Percentiles rank a stretch among this genome's conserved stretches.
Conservation (phyloP, 2,113 vertebrate species). For the Leptocoma aspasia region DNA sequence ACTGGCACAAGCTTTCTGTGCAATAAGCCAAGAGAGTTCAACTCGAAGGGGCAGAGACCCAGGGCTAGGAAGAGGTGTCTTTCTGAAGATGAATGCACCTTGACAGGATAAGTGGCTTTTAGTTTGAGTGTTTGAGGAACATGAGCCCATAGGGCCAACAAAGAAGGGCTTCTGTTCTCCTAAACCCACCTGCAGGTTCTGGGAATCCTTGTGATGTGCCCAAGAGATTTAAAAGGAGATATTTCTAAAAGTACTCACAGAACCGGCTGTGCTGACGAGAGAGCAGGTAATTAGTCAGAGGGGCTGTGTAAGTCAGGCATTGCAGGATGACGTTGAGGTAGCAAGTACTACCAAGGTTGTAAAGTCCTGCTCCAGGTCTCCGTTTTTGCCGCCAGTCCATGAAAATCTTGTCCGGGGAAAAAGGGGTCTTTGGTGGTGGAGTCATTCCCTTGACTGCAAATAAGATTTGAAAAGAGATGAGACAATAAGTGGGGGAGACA, state of each 20-base stretch:
- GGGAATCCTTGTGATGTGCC: background rate
- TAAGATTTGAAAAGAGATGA: background rate
- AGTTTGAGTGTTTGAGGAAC: background rate
- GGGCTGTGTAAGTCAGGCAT: slow-evolving; percentile 88
- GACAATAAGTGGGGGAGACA: background rate
- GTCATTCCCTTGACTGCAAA: slow-evolving; percentile 79
- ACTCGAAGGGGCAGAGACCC: background rate
- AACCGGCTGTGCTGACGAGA: background rate
- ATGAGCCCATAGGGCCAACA: background rate
- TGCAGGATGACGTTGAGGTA: slow-evolving; percentile 90
- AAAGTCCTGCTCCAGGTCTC: slow-evolving; percentile 86
- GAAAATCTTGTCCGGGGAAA: slow-evolving; percentile 81
- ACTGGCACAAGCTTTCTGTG: background rate
- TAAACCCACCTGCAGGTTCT: background rate
- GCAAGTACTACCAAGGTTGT: slow-evolving; percentile 90
- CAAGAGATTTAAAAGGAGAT: background rate
- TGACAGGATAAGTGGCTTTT: background rate
- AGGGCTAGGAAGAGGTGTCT: background rate
- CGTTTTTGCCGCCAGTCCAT: slow-evolving; percentile 85
- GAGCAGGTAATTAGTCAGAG: slow-evolving; percentile 32
- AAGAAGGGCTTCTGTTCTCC: background rate
- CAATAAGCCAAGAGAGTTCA: background rate
- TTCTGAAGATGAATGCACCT: background rate
- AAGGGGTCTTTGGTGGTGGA: slow-evolving; percentile 79
- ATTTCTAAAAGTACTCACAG: background rate